Evolutionary conservation across 2,888 invertebrate species (phyloP), one percentile per base, ranked within the genome.

Genomic region (Parascotia fuliginaria): DNA sequence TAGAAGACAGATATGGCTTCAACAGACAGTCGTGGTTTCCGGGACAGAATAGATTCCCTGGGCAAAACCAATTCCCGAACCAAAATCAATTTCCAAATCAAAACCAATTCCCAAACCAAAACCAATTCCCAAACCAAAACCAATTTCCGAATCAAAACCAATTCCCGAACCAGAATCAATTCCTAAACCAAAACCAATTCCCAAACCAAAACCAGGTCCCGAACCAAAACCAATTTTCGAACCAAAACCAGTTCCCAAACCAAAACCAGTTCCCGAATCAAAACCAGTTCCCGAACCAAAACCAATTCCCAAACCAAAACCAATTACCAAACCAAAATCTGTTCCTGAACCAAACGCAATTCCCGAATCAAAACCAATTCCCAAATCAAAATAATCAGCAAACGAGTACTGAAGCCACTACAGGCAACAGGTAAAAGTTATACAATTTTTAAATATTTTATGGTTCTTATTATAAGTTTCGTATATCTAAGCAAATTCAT

Each of bases 1-100:
- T 88, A 42, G 88, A 88, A 2, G 86, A 89, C 42, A 82, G 83
- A 53, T 88, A 87, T 16, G 84, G 38, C 9, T 49, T 40, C 16
- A 24, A 28, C 11, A 5, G 19, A 19, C 42, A 36, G 1, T 53
- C 41, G 3, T 40, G 11, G 29, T 32, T 13, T 32, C 29, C 12
- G n/a, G 19, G 42, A 27, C 48, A 31, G 13, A 39, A 42, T 3
- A 29, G 19, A 22, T 48, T 53, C 31, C 45, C 47, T 0, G 47
- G 55, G 11, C 47, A 42, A 29, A 42, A 50, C 7, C 50, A 31
- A 27, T 53, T 50, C 36, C 51, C 48, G 1, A 42, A 48, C 13
- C 47, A 45, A 22, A 40, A 44, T 2, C 54, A 52, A 13, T 43
- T 38, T 13, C 49, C 55, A 1, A 38, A 38, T 0, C 55, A 56